Percentiles rank a stretch among this genome's conserved stretches.
phyloP scores from a whole-genome alignment of 2,888 invertebrate species.

The Eupelmus urozonus region DNA sequence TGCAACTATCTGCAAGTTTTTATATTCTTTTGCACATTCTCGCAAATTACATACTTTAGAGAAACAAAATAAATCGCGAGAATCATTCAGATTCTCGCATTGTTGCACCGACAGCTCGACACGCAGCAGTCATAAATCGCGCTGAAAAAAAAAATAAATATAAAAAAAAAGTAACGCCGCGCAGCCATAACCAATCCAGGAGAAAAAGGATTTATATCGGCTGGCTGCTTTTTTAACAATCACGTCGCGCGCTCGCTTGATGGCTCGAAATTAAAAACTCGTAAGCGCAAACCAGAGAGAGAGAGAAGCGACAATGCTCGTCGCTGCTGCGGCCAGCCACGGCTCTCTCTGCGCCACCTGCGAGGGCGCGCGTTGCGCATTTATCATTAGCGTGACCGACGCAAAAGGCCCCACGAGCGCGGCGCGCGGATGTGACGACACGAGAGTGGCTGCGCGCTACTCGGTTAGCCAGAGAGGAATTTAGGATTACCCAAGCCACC shows the following conservation, averaged over 20 bases:
- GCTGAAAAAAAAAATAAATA: background rate
- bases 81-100: background rate
- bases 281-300: slow-evolving; percentile 32
- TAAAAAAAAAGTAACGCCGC: background rate
- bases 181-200: background rate
- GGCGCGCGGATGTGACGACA: slow-evolving; percentile 28
- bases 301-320: background rate
- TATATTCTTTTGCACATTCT: too few relatives aligned
- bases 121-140: background rate
- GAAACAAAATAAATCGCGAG: too few relatives aligned
- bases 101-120: background rate
- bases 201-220: background rate
- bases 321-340: too few relatives aligned
- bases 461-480: slow-evolving; percentile 18
- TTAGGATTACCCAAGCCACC: background rate
- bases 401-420: slow-evolving; percentile 4
- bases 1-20: too few relatives aligned
- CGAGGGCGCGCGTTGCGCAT: slow-evolving; percentile 20
- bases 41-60: too few relatives aligned
- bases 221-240: slow-evolving; percentile 52
- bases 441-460: background rate
- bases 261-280: slow-evolving; percentile 51
- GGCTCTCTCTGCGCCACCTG: background rate
- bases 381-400: slow-evolving; percentile 34
- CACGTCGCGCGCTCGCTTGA: slow-evolving; percentile 13